phyloP scores from a whole-genome alignment of 2,797 vertebrate genomes.

The Epinephelus malabaricus region DNA sequence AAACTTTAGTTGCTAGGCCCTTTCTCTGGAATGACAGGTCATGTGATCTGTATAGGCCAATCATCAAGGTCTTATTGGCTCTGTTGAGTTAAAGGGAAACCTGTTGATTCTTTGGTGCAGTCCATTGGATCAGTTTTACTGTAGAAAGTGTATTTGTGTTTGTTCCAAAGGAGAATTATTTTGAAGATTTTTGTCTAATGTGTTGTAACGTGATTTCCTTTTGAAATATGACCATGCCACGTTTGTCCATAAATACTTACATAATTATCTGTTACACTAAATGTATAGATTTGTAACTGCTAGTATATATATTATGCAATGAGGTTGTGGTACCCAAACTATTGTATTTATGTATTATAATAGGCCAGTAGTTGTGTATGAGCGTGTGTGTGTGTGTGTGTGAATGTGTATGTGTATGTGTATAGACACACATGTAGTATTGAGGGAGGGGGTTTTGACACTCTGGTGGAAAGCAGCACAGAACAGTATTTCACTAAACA shows the following conservation, averaged over 20 bases:
- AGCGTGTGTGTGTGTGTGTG: constrained; percentile 11
- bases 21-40: constrained; percentile 55
- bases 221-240: background rate
- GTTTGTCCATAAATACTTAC: too few species aligned
- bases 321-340: background rate
- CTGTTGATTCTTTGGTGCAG: constrained; percentile 66
- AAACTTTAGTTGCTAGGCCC: constrained; percentile 57
- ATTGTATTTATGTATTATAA: background rate
- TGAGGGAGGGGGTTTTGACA: constrained; percentile 49
- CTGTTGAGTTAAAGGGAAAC: constrained; percentile 52
- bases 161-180: background rate
- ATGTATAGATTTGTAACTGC: background rate
- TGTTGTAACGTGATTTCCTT: background rate
- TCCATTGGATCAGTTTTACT: constrained; percentile 4
- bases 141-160: background rate
- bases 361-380: background rate
- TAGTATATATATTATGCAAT: background rate
- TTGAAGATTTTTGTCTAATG: background rate
- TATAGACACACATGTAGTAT: background rate
- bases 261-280: background rate
- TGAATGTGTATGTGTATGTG: constrained; percentile 12
- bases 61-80: constrained; percentile 28
- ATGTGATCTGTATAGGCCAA: constrained; percentile 71
- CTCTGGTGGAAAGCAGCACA: constrained; percentile 56
- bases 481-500: constrained; percentile 65